Evolutionary conservation across 2,113 vertebrate genomes (phyloP), one percentile per base, ranked within the genome.

Genomic region (Ammodramus savannarum): DNA sequence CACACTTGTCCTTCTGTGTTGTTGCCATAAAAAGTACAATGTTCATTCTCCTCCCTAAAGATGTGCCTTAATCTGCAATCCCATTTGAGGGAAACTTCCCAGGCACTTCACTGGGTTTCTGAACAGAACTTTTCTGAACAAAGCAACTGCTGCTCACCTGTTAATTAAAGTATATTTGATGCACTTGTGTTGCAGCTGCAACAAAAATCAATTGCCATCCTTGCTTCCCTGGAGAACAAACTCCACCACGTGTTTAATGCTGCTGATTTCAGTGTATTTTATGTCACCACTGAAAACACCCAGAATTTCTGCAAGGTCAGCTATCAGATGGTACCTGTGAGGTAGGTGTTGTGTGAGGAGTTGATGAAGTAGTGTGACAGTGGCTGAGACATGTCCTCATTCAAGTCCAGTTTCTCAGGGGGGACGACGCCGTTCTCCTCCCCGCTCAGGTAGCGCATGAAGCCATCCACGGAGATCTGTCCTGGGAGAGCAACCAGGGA

Each of bases 341-440:
- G 99, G 98, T 99, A 99, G 85, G 99, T 99, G 88, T 98, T 99
- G 97, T 99, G 99, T 18, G 99, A 99, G 83, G 99, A 99, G 97
- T 99, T 99, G 97, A 99, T 99, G 97, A 99, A 99, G 93, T 99
- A 99, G 96, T 99, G 99, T 89, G 99, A 99, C 66, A 99, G 98
- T 27, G 99, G 99, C 89, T 99, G 97, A 87, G 99, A 99, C 99
- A 99, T 99, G 95, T 99, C 99, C 98, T 99, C 99, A 87, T 99
- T 99, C 98, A 99, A 98, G 98, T 99, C 99, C 98, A 99, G 98
- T 98, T 99, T 99, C 98, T 99, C 99, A 19, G 98, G 99, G 23
- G 99, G 98, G 66, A 99, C 98, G 4, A 99, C 99, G 41, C 98
- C 98, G n/a, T 99, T 99, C 97, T 99, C 99, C 88, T 99, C 99